Evolutionary conservation across 53 echinoderm and acorn worm species (phyloP), one percentile per base, ranked within the genome.

Genomic region (Arbacia lixula): DNA sequence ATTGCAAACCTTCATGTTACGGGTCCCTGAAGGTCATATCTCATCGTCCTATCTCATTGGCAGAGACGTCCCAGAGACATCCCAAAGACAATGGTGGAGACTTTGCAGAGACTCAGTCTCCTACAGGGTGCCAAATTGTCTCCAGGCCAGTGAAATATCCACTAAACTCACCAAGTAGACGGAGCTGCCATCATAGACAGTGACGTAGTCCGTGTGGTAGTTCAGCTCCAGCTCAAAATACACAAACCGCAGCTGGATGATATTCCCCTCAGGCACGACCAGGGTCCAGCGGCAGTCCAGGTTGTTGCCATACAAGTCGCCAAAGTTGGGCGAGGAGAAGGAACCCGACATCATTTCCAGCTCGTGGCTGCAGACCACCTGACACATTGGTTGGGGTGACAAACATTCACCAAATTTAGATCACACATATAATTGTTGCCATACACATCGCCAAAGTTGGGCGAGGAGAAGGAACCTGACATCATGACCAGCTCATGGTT

Each of bases 281-380:
- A 97, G 75, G 9, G 52, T 75, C 97, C 97, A 97, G 11, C 25
- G 6, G 63, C 97, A 97, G 53, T 92, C 81, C 57, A 91, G 52
- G 67, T 92, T 76, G 21, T 40, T 24, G 66, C 72, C 87, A 36
- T 94, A 94, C 0, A 64, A 14, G 0, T 52, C 22, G 0, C 93
- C 93, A n/a, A 71, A 97, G 57, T 94, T 93, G 16, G 97, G 97
- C 39, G 97, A 94, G 26, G 78, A 25, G 83, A 97, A 91, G 17
- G 72, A 86, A 9, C 90, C 92, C 0, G 12, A 36, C 0, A 53
- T 60, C 0, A 39, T 85, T 14, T 35, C 21, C 58, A 87, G 61
- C 24, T 68, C 33, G 17, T 86, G 69, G 14, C 42, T 36, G 29
- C 84, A 89, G 9, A 39, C 28, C 1, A 40, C 36, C 30, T 36